phyloP scores from a whole-genome alignment of 2,113 vertebrate species.

The Crotalus viridis region DNA sequence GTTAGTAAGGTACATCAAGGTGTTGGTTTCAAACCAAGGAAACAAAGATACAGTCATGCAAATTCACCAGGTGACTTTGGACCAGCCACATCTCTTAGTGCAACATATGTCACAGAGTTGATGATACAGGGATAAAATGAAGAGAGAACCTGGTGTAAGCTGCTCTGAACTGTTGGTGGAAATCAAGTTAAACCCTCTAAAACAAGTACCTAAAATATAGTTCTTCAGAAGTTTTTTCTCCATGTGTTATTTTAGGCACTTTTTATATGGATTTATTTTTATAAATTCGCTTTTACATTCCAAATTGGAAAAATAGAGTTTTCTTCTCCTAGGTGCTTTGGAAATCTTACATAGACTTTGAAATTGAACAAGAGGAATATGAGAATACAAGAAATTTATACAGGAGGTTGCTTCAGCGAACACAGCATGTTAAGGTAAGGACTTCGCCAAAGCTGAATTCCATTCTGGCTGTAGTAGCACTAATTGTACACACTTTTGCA shows the following conservation, averaged over 20 bases:
- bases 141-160: not conserved
- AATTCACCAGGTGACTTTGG: not conserved
- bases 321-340: constrained; percentile 84
- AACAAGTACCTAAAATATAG: not conserved
- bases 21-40: not conserved
- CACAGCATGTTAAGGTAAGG: constrained; percentile 91
- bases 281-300: not conserved
- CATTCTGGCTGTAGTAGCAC: rapidly evolving
- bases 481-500: not conserved
- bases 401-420: constrained; percentile 87
- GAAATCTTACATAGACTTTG: constrained; percentile 98
- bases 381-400: constrained; percentile 92
- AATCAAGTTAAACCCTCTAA: not conserved
- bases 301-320: not conserved
- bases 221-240: not conserved
- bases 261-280: not conserved
- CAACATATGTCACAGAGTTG: not conserved
- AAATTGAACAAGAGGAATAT: constrained; percentile 97
- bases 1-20: not conserved
- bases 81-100: not conserved
- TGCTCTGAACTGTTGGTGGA: not conserved
- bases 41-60: not conserved
- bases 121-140: not conserved
- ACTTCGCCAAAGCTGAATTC: not conserved
- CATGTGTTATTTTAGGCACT: not conserved